These are phyloP conservation scores for Acrocephalus kingi DNA, from an alignment of 2,113 vertebrate genomes.

Conservation along the genomic window DNA sequence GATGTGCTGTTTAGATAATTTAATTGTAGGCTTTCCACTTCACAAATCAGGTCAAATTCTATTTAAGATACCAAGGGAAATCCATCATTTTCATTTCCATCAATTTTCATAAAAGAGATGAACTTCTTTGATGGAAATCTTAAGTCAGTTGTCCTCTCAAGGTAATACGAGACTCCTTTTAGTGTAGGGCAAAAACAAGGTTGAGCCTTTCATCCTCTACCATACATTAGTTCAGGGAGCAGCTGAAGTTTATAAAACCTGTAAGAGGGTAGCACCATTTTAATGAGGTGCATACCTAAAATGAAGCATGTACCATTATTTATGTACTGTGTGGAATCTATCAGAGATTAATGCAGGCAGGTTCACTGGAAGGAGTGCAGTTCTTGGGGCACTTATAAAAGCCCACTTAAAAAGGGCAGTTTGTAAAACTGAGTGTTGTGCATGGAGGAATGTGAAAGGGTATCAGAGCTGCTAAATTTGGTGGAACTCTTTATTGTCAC, in stretches of 20 bases:
- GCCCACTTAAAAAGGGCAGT: background rate
- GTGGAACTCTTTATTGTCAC: background rate
- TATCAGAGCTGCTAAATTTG: background rate
- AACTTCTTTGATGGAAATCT: slow-evolving; percentile 23
- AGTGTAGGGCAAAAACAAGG: background rate
- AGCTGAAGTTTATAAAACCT: slow-evolving; percentile 48
- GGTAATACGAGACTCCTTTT: slow-evolving; percentile 22
- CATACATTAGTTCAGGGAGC: slow-evolving; percentile 6
- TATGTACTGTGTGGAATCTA: slow-evolving; percentile 44
- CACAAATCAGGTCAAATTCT: background rate
- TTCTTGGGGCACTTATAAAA: slow-evolving; percentile 11
- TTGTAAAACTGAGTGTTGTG: background rate
- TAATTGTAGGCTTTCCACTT: background rate
- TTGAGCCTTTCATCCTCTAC: slow-evolving; percentile 48
- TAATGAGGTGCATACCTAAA: slow-evolving; percentile 41
- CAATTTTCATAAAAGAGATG: background rate
- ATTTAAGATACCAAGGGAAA: background rate
- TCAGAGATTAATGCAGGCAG: background rate
- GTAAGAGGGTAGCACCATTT: background rate
- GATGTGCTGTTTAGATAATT: background rate
- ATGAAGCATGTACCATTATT: background rate
- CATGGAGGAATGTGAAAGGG: background rate
- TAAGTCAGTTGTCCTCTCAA: slow-evolving; percentile 6
- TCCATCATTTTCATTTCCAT: background rate
- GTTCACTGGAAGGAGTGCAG: background rate